phyloP scores from a whole-genome alignment of 2,797 vertebrate species.

The Linurgus olivaceus region DNA sequence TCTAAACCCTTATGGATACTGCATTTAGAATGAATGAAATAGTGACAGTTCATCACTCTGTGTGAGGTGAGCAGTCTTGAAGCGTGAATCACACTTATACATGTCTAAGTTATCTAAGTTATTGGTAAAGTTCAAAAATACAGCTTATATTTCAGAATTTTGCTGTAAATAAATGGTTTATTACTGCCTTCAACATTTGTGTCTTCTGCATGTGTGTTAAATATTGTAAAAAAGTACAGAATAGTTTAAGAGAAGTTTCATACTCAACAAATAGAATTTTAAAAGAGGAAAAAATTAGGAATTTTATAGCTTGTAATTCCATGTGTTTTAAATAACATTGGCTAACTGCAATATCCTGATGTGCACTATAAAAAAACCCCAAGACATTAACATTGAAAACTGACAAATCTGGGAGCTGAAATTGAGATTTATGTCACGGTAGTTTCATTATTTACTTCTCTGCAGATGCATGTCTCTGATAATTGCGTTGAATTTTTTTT shows the following conservation, averaged over 20 bases:
- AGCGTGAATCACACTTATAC: slow-evolving; percentile 42
- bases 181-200: neutral
- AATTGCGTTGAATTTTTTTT: neutral
- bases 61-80: slow-evolving; percentile 32
- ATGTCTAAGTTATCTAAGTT: neutral
- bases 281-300: neutral
- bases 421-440: slow-evolving; percentile 21
- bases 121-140: slow-evolving; percentile 42
- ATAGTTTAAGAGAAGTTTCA: neutral
- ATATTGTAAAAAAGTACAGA: neutral
- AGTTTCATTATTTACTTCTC: slow-evolving; percentile 22
- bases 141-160: slow-evolving; percentile 48
- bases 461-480: neutral
- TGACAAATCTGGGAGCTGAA: neutral
- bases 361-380: neutral
- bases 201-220: neutral
- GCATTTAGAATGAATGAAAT: slow-evolving; percentile 66
- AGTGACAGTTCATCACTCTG: slow-evolving; percentile 59
- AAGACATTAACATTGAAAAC: neutral
- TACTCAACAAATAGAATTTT: neutral
- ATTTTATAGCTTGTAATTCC: neutral
- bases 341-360: neutral
- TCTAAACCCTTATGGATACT: slow-evolving; percentile 67
- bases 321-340: neutral
- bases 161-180: slow-evolving; percentile 4